Evolutionary conservation across 2,888 invertebrate species (phyloP).

Genomic region (Hipparchia semele): DNA sequence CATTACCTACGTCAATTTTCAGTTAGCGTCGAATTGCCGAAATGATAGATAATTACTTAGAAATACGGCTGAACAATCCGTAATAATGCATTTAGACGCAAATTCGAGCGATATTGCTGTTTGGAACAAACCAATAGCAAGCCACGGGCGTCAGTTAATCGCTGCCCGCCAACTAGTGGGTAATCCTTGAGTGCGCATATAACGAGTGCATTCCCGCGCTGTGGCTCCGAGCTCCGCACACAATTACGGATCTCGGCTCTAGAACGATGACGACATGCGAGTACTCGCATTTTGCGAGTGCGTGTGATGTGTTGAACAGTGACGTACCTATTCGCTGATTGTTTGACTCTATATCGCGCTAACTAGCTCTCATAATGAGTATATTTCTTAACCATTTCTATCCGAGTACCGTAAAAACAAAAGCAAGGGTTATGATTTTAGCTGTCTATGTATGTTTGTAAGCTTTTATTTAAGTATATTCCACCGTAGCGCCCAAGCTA

Average conservation of each 20-base stretch:
- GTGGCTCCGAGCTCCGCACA: conserved; percentile 29
- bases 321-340: conserved; percentile 44
- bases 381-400: not conserved
- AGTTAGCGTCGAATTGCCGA: not conserved
- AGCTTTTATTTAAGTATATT: too few relatives aligned
- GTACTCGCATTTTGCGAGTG: conserved; percentile 1
- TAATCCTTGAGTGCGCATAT: conserved; percentile 79
- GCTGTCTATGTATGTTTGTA: too few relatives aligned
- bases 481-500: too few relatives aligned
- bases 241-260: conserved; percentile 63
- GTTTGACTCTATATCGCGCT: conserved; percentile 2
- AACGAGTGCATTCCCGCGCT: conserved; percentile 58
- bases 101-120: conserved; percentile 59
- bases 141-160: conserved; percentile 73
- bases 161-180: conserved; percentile 70
- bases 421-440: too few relatives aligned
- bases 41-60: conserved; percentile 19
- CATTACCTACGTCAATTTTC: not conserved
- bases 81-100: conserved; percentile 46
- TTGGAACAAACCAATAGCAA: conserved; percentile 68
- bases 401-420: too few relatives aligned
- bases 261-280: conserved; percentile 66
- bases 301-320: conserved; percentile 60
- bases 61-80: conserved; percentile 24
- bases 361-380: not conserved